phyloP scores from a whole-genome alignment of 2,113 vertebrate species.

The Brachyhypopomus occidentalis region DNA sequence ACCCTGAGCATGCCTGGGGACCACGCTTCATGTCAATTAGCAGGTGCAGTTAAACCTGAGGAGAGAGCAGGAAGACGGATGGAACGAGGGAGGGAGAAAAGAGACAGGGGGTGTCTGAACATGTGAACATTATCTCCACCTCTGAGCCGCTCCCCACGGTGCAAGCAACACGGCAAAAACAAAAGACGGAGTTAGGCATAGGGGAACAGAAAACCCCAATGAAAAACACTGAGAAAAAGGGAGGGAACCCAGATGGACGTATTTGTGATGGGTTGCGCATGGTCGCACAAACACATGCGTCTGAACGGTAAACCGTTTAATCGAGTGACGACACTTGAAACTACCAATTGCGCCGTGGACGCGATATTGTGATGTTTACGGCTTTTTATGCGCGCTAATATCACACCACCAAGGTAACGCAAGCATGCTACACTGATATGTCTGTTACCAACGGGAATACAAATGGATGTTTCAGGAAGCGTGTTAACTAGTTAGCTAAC shows the following conservation, averaged over 20 bases:
- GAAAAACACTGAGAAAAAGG: neutral
- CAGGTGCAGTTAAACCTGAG: constrained; percentile 29
- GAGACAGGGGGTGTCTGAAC: neutral
- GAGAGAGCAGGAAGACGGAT: constrained; percentile 18
- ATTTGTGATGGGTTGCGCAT: too few relatives aligned
- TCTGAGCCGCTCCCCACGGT: constrained; percentile 3
- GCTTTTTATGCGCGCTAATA: too few relatives aligned
- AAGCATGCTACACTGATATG: too few relatives aligned
- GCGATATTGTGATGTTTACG: too few relatives aligned
- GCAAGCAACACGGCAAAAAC: neutral
- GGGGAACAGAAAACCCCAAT: neutral
- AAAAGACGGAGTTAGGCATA: neutral
- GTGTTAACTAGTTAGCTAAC: too few relatives aligned
- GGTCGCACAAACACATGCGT: too few relatives aligned
- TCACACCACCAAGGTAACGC: too few relatives aligned
- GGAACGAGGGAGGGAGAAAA: neutral
- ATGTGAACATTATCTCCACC: constrained; percentile 2
- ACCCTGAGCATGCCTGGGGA: constrained; percentile 37
- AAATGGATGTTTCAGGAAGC: too few relatives aligned
- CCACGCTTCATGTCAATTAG: constrained; percentile 54
- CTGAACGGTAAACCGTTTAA: too few relatives aligned
- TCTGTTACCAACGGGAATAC: too few relatives aligned
- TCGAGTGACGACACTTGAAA: too few relatives aligned
- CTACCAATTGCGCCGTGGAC: too few relatives aligned
- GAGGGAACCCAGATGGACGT: neutral